Base-by-base conservation (phyloP, 2,888 invertebrate genomes). In the Drosophila algonquin region DNA sequence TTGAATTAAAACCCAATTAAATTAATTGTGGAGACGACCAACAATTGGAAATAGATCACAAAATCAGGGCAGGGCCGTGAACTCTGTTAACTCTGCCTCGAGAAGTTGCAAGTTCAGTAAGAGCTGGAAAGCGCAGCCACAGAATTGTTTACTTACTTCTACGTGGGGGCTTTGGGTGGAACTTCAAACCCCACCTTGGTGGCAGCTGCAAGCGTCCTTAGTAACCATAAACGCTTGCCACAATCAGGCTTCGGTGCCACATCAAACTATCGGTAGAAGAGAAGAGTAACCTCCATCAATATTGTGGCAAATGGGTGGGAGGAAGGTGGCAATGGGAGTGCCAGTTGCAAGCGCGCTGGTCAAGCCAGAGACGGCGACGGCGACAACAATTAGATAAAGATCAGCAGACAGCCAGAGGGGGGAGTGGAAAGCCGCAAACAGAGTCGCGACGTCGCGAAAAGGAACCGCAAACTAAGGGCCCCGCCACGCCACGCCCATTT, bases 301-400 rank as follows among this genome's bases (percentile, higher is more conserved):
- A 46, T 46, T 48, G 32, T 24, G 46, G 21, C 35, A 21, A 10
- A 30, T 18, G 27, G 54, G 24, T 16, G 24, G 24, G 44, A 1
- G 54, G 40, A 21, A n/a, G 35, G 40, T 21, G 35, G 14, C 12
- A 16, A 58, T n/a, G 48, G 27, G 5, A 46, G 27, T 27, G 27
- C 30, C 8, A 58, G 50, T 24, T 57, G 48, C 48, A 40, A 30
- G 48, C 21, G 54, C 21, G 46, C 21, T 30, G 50, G 57, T 55
- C 69, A 65, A 62, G 71, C 47, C 58, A 73, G 61, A 72, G 64
- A 55, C 62, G 80, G 62, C 75, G 64, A 55, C 62, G 80, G 62
- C 75, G 70, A 63, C 75, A 75, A 67, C 75, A 81, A 84, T 84
- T 86, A 84, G 80, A 87, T 87, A 81, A 85, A 81, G 76, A 85